phyloP scores from a whole-genome alignment of 2,888 invertebrate species.

The Amphimallon solstitiale region DNA sequence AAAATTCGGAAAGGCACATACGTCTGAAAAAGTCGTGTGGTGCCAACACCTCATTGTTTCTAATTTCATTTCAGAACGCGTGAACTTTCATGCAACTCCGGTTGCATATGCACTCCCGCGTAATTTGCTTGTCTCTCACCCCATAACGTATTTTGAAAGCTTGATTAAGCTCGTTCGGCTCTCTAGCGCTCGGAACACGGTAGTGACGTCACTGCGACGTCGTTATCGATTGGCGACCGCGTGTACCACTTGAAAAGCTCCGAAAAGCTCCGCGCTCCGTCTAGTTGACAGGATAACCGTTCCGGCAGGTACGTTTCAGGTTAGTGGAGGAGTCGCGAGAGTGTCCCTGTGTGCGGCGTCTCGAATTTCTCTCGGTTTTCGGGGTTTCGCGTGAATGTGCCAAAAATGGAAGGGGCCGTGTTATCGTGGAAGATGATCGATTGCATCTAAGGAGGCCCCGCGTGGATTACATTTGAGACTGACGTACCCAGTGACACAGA shows the following conservation, averaged over 20 bases:
- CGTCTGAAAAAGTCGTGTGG: no score
- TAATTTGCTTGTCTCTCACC: conserved; percentile 8
- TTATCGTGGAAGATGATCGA: conserved; percentile 19
- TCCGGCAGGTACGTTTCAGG: conserved; percentile 13
- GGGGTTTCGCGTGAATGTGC: conserved; percentile 3
- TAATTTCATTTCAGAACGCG: no score
- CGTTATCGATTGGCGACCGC: conserved; percentile 62
- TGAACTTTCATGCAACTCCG: neutral
- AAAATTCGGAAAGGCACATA: no score
- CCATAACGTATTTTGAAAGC: conserved; percentile 40
- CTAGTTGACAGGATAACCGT: conserved; percentile 18
- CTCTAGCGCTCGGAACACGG: conserved; percentile 42
- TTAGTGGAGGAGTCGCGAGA: conserved; percentile 20
- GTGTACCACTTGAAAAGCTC: conserved; percentile 56
- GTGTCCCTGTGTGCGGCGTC: neutral
- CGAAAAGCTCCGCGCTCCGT: conserved; percentile 16
- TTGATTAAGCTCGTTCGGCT: conserved; percentile 35
- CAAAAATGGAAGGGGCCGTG: conserved; percentile 27
- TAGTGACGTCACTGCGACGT: conserved; percentile 63
- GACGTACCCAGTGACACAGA: conserved; percentile 31
- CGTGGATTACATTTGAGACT: conserved; percentile 9
- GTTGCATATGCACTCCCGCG: conserved; percentile 16
- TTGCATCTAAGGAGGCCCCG: conserved; percentile 19
- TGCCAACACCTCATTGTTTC: no score
- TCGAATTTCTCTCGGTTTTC: conserved; percentile 14